Conservation (phyloP, 2,888 invertebrate species). For the Platycheirus albimanus region DNA sequence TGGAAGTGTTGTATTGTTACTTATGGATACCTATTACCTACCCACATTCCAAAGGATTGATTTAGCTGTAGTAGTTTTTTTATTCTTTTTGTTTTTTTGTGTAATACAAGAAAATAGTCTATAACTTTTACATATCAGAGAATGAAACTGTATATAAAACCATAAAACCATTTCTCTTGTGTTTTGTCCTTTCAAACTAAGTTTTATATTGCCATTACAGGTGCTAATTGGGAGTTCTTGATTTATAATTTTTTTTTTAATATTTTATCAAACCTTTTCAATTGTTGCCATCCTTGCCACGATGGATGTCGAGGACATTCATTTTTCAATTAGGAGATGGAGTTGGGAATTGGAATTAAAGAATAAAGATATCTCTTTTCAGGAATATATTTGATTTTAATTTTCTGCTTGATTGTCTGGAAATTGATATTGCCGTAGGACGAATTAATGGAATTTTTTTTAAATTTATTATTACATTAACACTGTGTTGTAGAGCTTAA, state of each 20-base stretch:
- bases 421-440: neutral
- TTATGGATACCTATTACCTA: too few species aligned
- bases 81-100: too few species aligned
- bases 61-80: too few species aligned
- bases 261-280: neutral
- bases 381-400: slow-evolving; percentile 5
- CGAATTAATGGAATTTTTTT: neutral
- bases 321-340: slow-evolving; percentile 15
- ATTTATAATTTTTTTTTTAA: neutral
- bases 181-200: neutral
- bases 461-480: neutral
- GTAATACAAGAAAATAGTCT: too few species aligned
- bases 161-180: neutral
- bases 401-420: slow-evolving; percentile 11
- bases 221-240: neutral
- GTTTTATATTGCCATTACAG: neutral
- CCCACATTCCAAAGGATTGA: too few species aligned
- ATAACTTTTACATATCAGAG: too few species aligned
- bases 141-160: neutral
- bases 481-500: neutral
- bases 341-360: slow-evolving; percentile 5
- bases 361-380: slow-evolving; percentile 8
- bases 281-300: neutral
- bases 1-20: too few species aligned
- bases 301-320: slow-evolving; percentile 21